phyloP scores from a whole-genome alignment of 37 sponge, comb jelly and placozoan genomes.

The Diacarnus erythraeanus region DNA sequence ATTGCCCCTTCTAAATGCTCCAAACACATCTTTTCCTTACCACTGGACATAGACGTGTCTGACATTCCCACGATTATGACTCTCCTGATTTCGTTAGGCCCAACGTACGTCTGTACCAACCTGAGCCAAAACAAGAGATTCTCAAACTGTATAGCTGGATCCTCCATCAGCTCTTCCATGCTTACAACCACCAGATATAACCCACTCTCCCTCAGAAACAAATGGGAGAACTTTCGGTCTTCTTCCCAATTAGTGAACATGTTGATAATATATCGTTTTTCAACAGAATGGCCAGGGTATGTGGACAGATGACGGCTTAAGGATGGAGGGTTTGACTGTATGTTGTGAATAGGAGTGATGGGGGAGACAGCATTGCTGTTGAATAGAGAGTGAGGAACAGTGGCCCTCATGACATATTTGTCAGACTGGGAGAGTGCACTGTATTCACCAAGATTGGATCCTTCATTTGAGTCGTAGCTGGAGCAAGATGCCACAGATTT shows the following conservation, averaged over 20 bases:
- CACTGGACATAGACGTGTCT: not conserved
- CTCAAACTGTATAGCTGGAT: slow-evolving; percentile 63
- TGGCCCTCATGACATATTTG: slow-evolving; percentile 3
- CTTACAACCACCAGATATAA: slow-evolving; percentile 43
- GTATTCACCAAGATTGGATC: not conserved
- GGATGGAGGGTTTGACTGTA: not conserved
- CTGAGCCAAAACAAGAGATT: slow-evolving; percentile 59
- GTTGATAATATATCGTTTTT: slow-evolving; percentile 29
- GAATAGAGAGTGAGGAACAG: slow-evolving; percentile 6
- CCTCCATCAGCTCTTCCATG: slow-evolving; percentile 32
- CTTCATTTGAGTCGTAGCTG: not conserved
- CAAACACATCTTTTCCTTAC: not conserved
- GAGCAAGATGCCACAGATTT: not conserved
- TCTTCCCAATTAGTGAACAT: slow-evolving; percentile 9
- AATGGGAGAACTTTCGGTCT: slow-evolving; percentile 33
- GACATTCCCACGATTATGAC: slow-evolving; percentile 60
- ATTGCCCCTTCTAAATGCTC: slow-evolving; percentile 29
- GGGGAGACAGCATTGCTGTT: not conserved
- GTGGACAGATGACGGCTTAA: not conserved
- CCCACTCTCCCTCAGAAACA: slow-evolving; percentile 44
- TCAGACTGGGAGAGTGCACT: slow-evolving; percentile 5
- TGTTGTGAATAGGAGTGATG: not conserved
- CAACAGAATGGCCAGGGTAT: not conserved
- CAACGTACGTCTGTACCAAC: slow-evolving; percentile 39
- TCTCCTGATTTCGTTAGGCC: slow-evolving; percentile 6